These are phyloP conservation scores for Onychostruthus taczanowskii DNA, from an alignment of 2,113 vertebrate species.

Conservation along the genomic window DNA sequence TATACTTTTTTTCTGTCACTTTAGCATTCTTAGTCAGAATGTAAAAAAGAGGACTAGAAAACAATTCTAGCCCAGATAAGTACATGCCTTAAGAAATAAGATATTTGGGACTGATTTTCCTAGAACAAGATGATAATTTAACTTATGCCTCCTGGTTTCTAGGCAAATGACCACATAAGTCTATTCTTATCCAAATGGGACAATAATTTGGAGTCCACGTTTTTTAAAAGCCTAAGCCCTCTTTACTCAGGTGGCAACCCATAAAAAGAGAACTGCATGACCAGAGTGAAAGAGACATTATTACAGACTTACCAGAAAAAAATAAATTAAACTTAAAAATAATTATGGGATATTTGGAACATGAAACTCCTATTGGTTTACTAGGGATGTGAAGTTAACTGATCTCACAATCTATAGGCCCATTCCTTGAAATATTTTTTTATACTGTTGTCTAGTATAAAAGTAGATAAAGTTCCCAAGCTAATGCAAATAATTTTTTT, in stretches of 20 bases:
- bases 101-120: neutral
- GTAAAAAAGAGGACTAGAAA: neutral
- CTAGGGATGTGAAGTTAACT: neutral
- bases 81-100: neutral
- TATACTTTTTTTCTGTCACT: neutral
- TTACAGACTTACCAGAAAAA: neutral
- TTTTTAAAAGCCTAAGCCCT: neutral
- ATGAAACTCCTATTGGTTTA: neutral
- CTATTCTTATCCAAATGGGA: neutral
- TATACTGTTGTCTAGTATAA: neutral
- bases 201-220: neutral
- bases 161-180: neutral
- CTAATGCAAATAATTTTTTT: neutral
- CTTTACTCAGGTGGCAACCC: neutral
- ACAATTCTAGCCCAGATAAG: neutral
- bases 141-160: neutral
- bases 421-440: neutral
- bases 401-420: neutral
- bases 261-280: neutral
- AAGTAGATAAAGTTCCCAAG: neutral
- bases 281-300: neutral
- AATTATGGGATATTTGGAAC: neutral
- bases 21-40: neutral
- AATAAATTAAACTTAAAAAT: neutral
- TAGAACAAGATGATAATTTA: neutral